Conservation (phyloP, 2,888 invertebrate genomes). For the Lycaena phlaeas region DNA sequence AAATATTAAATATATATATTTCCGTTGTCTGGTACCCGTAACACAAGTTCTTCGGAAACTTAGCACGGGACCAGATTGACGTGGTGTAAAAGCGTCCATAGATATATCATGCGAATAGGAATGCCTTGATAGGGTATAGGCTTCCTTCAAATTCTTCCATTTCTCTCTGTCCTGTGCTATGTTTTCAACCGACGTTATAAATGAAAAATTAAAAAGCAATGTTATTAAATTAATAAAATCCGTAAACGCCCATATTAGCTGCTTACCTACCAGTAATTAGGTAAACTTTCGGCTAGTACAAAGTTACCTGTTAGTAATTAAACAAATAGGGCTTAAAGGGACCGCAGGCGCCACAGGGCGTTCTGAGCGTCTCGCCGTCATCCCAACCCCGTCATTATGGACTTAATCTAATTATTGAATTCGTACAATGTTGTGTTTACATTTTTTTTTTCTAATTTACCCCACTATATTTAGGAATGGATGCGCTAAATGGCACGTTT, state of each 20-base stretch:
- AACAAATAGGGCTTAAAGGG: constrained; percentile 69
- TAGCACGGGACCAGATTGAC: too few relatives aligned
- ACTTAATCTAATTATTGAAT: constrained; percentile 73
- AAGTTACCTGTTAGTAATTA: constrained; percentile 61
- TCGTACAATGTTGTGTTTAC: constrained; percentile 72
- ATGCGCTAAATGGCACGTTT: constrained; percentile 72
- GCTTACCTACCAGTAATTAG: constrained; percentile 55
- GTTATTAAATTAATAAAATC: constrained; percentile 8
- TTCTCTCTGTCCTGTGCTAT: too few relatives aligned
- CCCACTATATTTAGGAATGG: constrained; percentile 67
- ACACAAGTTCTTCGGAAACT: too few relatives aligned
- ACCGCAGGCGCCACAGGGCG: constrained; percentile 70
- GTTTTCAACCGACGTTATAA: too few relatives aligned
- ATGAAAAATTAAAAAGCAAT: too few relatives aligned
- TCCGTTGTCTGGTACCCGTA: too few relatives aligned
- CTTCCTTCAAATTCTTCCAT: too few relatives aligned
- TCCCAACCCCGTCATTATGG: constrained; percentile 67
- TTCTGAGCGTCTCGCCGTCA: constrained; percentile 60
- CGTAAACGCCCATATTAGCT: constrained; percentile 25
- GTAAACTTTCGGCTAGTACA: constrained; percentile 61
- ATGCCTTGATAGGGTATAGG: too few relatives aligned
- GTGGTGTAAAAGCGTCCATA: too few relatives aligned
- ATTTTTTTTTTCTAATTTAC: constrained; percentile 69
- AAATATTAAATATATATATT: too few relatives aligned
- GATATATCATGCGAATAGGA: too few relatives aligned